Percentiles rank a stretch among this genome's conserved stretches.
These are phyloP conservation scores for Aurelia sp. DNA, from an alignment of 30 jellyfish, hydroid and myxozoan species.

Conservation along the genomic window DNA sequence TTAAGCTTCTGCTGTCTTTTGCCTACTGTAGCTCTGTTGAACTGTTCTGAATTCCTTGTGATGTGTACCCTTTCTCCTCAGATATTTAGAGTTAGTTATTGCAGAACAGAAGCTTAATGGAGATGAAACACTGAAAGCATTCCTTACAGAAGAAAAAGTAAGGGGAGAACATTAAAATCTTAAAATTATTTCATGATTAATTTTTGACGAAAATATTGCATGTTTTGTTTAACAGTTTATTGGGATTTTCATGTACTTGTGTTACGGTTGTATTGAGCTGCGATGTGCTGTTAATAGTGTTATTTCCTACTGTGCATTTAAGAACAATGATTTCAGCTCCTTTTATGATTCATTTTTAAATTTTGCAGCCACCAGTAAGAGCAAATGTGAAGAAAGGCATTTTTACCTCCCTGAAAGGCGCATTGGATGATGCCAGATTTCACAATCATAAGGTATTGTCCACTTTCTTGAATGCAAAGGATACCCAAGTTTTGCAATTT, in stretches of 20 bases:
- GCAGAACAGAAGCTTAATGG: constrained; percentile 60
- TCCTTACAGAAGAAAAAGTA: constrained; percentile 88
- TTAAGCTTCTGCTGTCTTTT: no score
- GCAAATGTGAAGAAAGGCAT: constrained; percentile 90
- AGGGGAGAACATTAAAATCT: neutral
- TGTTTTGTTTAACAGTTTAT: no score
- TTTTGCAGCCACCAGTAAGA: constrained; percentile 81
- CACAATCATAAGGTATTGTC: constrained; percentile 80
- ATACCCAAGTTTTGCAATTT: no score
- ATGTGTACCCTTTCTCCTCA: neutral
- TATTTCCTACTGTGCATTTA: no score
- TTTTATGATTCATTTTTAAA: neutral
- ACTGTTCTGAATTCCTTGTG: neutral
- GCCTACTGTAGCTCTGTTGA: no score
- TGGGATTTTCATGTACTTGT: no score
- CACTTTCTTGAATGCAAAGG: no score
- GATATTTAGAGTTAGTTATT: constrained; percentile 57
- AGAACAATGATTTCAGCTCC: no score
- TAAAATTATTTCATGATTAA: no score
- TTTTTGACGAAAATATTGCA: no score
- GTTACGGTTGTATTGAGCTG: no score
- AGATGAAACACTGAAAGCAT: constrained; percentile 64
- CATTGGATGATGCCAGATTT: constrained; percentile 82
- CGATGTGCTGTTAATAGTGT: no score
- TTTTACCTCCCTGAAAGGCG: constrained; percentile 61